phyloP scores from a whole-genome alignment of 2,797 vertebrate species.

The Craterocephalus amniculus region DNA sequence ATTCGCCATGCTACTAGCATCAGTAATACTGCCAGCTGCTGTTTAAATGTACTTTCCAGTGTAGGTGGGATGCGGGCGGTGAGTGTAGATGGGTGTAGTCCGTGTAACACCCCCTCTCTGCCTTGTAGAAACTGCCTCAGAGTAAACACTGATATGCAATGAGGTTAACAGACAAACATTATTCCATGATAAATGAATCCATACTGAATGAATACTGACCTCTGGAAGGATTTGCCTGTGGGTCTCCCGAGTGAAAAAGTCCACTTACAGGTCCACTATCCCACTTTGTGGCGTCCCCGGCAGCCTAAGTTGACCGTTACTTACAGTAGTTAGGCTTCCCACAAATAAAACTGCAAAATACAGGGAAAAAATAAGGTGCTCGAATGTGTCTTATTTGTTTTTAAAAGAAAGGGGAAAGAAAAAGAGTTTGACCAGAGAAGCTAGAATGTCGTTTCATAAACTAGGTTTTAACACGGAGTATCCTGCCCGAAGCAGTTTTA shows the following conservation, averaged over 20 bases:
- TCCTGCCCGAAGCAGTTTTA: constrained; percentile 50
- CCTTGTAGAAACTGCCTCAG: constrained; percentile 17
- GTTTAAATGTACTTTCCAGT: constrained; percentile 1
- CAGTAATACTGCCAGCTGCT: neutral
- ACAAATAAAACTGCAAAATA: constrained; percentile 10
- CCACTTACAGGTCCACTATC: constrained; percentile 36
- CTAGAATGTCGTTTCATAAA: neutral
- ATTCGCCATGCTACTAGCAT: neutral
- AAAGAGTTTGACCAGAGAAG: rapidly evolving
- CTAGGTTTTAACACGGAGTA: neutral
- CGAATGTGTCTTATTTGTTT: neutral
- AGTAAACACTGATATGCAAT: neutral
- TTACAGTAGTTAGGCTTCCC: constrained; percentile 10
- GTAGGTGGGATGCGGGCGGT: constrained; percentile 25
- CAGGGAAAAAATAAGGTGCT: neutral
- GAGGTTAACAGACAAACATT: neutral
- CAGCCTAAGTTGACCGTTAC: constrained; percentile 50
- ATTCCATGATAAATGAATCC: neutral
- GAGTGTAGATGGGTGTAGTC: constrained; percentile 59
- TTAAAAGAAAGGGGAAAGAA: neutral
- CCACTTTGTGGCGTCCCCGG: constrained; percentile 36
- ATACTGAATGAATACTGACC: constrained; percentile 60
- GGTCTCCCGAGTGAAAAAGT: constrained; percentile 27
- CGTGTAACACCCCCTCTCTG: constrained; percentile 13
- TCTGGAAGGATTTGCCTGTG: neutral